These are phyloP conservation scores for Laodelphax striatellus DNA, from an alignment of 1,140 invertebrate genomes.

Conservation along the genomic window DNA sequence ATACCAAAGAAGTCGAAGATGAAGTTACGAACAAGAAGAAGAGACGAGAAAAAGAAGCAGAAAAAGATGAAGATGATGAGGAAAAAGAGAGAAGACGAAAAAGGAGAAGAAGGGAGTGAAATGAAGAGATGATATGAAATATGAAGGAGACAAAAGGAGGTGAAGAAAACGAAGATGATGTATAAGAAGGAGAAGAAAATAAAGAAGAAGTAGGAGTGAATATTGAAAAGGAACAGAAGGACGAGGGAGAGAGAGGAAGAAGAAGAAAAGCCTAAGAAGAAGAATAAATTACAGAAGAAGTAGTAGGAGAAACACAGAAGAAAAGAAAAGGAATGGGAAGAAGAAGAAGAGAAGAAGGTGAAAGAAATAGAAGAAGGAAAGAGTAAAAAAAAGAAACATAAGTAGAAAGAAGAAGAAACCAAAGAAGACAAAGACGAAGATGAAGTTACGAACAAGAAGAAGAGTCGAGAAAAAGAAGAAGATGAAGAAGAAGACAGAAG, in stretches of 20 bases:
- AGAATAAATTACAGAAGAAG: background rate
- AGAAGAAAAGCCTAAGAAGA: background rate
- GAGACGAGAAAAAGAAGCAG: background rate
- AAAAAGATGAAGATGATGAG: no score
- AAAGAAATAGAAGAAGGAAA: slow-evolving; percentile 4
- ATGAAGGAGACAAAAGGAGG: no score
- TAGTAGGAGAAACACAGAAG: background rate
- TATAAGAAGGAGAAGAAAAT: no score
- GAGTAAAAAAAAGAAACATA: background rate
- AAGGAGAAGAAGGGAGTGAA: background rate
- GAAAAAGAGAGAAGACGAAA: background rate
- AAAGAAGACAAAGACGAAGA: background rate
- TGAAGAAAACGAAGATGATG: no score
- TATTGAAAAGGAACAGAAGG: no score
- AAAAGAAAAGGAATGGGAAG: background rate
- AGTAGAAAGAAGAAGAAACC: background rate
- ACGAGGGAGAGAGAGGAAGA: background rate
- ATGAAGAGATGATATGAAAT: no score
- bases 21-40: background rate
- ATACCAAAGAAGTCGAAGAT: background rate
- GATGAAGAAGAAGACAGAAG: background rate
- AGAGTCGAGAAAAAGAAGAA: background rate
- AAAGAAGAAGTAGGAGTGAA: no score
- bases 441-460: background rate
- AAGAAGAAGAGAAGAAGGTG: slow-evolving; percentile 6